Evolutionary conservation across 2,888 invertebrate species (phyloP).

Genomic region (Chrysolina haemoptera): DNA sequence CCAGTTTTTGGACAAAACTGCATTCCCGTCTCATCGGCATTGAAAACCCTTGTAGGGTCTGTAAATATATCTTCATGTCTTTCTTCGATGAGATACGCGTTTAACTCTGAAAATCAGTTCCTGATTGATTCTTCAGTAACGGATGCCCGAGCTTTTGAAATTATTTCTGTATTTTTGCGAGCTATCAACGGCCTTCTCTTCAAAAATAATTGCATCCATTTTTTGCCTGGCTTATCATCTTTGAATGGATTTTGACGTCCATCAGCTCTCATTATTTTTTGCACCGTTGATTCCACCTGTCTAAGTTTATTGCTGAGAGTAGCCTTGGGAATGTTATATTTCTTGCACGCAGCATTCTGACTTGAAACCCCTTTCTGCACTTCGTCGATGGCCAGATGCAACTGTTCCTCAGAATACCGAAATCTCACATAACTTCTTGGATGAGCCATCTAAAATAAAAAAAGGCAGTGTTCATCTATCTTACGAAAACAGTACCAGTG

Average conservation of each 20-base stretch:
- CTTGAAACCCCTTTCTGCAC: no score
- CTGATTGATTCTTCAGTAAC: conserved; percentile 26
- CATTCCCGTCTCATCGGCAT: conserved; percentile 49
- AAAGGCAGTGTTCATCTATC: no score
- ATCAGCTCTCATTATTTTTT: background rate
- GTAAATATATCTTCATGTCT: conserved; percentile 1
- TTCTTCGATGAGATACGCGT: conserved; percentile 1
- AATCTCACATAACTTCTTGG: background rate
- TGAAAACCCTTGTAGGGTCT: conserved; percentile 29
- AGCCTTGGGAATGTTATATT: no score
- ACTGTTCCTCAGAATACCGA: background rate
- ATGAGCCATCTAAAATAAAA: background rate
- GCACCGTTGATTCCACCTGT: conserved; percentile 31
- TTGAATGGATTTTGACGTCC: conserved; percentile 21
- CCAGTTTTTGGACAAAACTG: conserved; percentile 42
- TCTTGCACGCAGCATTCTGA: no score
- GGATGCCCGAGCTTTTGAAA: conserved; percentile 29
- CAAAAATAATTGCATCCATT: conserved; percentile 30
- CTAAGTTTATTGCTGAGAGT: background rate
- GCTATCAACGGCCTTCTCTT: conserved; percentile 25
- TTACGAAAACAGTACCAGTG: no score
- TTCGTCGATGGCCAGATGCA: no score
- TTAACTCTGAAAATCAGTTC: conserved; percentile 25
- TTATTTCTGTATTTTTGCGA: conserved; percentile 18
- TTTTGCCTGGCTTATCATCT: conserved; percentile 18